phyloP scores from a whole-genome alignment of 1,140 invertebrate species.

The Helicoverpa zea region DNA sequence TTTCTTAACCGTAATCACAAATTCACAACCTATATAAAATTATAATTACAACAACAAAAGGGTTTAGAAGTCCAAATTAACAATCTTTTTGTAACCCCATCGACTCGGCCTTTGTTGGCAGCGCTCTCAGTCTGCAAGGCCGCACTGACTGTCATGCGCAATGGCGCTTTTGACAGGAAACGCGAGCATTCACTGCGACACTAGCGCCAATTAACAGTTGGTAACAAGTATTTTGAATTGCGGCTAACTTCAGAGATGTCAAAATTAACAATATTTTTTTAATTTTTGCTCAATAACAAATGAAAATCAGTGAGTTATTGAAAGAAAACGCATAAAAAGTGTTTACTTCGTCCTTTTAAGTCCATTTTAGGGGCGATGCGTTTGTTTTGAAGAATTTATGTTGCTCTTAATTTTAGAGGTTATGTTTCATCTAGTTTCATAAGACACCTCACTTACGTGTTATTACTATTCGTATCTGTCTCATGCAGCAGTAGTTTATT shows the following conservation, averaged over 20 bases:
- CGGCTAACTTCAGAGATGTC: conserved; percentile 63
- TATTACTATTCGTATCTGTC: conserved; percentile 41
- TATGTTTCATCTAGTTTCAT: conserved; percentile 60
- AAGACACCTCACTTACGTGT: conserved; percentile 57
- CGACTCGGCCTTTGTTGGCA: conserved; percentile 87
- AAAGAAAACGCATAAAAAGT: conserved; percentile 8
- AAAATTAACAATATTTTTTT: conserved; percentile 58
- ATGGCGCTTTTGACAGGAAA: conserved; percentile 86
- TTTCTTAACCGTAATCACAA: conserved; percentile 86
- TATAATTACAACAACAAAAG: conserved; percentile 86
- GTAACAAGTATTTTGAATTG: conserved; percentile 62
- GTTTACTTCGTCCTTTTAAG: conserved; percentile 33
- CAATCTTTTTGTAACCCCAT: conserved; percentile 86
- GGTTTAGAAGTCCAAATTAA: conserved; percentile 85
- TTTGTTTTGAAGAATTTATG: conserved; percentile 12
- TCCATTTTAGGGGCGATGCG: background rate
- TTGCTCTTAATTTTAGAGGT: conserved; percentile 48
- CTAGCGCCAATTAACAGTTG: conserved; percentile 80
- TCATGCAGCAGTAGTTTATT: conserved; percentile 26
- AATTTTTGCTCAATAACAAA: conserved; percentile 38
- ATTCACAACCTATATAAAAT: conserved; percentile 87
- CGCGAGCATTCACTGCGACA: conserved; percentile 83
- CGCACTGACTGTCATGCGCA: conserved; percentile 87
- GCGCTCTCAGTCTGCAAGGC: conserved; percentile 86
- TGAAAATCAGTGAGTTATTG: conserved; percentile 19